A percentile compares a stretch with the other conserved stretches of the same genome.
Evolutionary conservation across 2,797 vertebrate genomes (phyloP).

Genomic region (Nyctibius grandis): DNA sequence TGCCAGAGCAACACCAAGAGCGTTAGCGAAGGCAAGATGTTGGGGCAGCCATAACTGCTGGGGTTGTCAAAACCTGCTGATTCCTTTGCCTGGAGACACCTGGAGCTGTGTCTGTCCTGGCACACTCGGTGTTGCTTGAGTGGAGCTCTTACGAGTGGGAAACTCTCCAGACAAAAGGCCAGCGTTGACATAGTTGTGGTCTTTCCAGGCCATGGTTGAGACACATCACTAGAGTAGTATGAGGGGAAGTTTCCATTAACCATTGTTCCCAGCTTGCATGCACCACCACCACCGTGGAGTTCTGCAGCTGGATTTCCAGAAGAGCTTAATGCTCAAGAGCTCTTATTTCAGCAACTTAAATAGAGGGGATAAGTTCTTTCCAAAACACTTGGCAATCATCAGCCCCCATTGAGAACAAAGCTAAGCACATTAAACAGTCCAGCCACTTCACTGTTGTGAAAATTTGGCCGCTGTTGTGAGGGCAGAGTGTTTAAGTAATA

Average conservation of each 20-base stretch:
- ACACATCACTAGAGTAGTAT: conserved; percentile 42
- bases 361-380: conserved; percentile 36
- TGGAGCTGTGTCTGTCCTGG: conserved; percentile 6
- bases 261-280: conserved; percentile 41
- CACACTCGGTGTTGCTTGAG: background rate
- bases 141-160: background rate
- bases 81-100: background rate
- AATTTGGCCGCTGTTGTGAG: background rate
- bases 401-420: conserved; percentile 44
- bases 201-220: background rate
- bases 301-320: conserved; percentile 43
- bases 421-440: conserved; percentile 20
- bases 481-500: background rate
- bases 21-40: background rate
- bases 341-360: conserved; percentile 34
- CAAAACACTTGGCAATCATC: conserved; percentile 19
- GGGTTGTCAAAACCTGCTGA: background rate
- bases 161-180: conserved; percentile 35
- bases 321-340: conserved; percentile 14
- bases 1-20: background rate
- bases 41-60: background rate
- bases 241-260: conserved; percentile 56
- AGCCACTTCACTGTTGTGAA: background rate
- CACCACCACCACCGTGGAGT: background rate
- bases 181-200: conserved; percentile 39